Percentiles rank a stretch among this genome's conserved stretches.
These are phyloP conservation scores for Leptogaster cylindrica DNA, from an alignment of 2,888 invertebrate genomes.

Conservation along the genomic window DNA sequence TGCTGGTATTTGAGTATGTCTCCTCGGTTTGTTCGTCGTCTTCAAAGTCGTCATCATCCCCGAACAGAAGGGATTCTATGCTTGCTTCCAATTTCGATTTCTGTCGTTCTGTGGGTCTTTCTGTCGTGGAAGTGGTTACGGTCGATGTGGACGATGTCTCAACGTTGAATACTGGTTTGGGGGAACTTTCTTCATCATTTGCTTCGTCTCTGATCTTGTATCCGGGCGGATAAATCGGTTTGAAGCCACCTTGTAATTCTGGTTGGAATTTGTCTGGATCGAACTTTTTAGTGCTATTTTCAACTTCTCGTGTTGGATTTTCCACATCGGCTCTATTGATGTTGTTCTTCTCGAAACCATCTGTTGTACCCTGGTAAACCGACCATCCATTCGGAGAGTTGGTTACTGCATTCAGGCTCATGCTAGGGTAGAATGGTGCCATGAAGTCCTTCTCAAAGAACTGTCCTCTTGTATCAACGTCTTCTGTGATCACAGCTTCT, in stretches of 20 bases:
- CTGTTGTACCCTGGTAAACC: constrained; percentile 61
- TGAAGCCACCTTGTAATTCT: constrained; percentile 72
- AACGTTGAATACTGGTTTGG: constrained; percentile 6
- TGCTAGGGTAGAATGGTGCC: constrained; percentile 73
- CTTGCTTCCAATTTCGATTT: constrained; percentile 60
- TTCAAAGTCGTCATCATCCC: constrained; percentile 55
- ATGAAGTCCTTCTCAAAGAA: constrained; percentile 66
- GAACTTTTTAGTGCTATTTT: constrained; percentile 63
- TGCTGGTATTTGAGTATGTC: constrained; percentile 23
- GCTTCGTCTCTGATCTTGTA: constrained; percentile 52
- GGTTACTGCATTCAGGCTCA: constrained; percentile 65
- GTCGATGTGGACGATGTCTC: not conserved
- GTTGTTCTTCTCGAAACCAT: constrained; percentile 56
- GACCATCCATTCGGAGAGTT: constrained; percentile 69
- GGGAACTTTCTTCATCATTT: constrained; percentile 47
- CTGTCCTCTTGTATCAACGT: constrained; percentile 58
- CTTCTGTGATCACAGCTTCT: constrained; percentile 55
- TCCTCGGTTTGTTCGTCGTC: constrained; percentile 13
- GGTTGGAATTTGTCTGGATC: constrained; percentile 73
- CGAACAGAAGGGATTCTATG: constrained; percentile 59
- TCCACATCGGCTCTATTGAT: constrained; percentile 58
- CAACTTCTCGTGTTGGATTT: constrained; percentile 43
- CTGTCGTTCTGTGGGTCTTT: constrained; percentile 51
- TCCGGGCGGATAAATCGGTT: constrained; percentile 68
- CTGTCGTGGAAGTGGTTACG: constrained; percentile 35